Percentiles rank a stretch among this genome's conserved stretches.
These are phyloP conservation scores for Platycheirus rosarum DNA, from an alignment of 2,888 invertebrate species.

Conservation along the genomic window DNA sequence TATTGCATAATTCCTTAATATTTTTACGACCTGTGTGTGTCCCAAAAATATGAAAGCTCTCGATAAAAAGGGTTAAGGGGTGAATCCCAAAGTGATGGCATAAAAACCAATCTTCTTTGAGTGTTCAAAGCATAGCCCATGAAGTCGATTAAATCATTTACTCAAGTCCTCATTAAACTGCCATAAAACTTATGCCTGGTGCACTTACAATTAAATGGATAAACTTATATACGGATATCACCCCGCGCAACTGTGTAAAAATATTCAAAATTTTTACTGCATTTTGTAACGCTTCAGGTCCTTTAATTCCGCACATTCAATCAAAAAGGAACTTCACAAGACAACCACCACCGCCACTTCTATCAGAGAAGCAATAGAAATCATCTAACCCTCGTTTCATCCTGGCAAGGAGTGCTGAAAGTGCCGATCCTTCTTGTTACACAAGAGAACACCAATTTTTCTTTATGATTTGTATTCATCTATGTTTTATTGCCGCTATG, in stretches of 20 bases:
- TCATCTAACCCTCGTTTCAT: constrained; percentile 33
- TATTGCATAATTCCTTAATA: constrained; percentile 53
- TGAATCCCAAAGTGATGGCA: constrained; percentile 1
- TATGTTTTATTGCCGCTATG: constrained; percentile 70
- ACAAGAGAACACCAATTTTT: constrained; percentile 55
- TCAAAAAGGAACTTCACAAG: constrained; percentile 54
- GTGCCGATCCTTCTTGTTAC: constrained; percentile 43
- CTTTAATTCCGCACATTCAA: constrained; percentile 54
- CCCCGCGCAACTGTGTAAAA: constrained; percentile 18
- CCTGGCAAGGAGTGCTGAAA: not conserved
- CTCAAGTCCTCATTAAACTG: constrained; percentile 75
- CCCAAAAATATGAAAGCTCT: constrained; percentile 43
- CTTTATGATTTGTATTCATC: constrained; percentile 74
- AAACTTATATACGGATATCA: constrained; percentile 24
- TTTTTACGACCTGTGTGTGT: constrained; percentile 54
- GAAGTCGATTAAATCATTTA: constrained; percentile 76
- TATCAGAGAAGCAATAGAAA: constrained; percentile 23
- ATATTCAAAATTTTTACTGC: constrained; percentile 62
- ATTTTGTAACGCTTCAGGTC: constrained; percentile 57
- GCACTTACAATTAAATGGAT: constrained; percentile 75
- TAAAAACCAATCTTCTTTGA: constrained; percentile 65
- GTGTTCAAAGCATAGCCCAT: constrained; percentile 23
- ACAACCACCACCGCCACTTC: constrained; percentile 26
- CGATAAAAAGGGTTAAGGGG: constrained; percentile 43
- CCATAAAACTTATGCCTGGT: constrained; percentile 76